These are phyloP conservation scores for Tragelaphus oryx DNA, from an alignment of 2,797 vertebrate genomes.

Conservation along the genomic window DNA sequence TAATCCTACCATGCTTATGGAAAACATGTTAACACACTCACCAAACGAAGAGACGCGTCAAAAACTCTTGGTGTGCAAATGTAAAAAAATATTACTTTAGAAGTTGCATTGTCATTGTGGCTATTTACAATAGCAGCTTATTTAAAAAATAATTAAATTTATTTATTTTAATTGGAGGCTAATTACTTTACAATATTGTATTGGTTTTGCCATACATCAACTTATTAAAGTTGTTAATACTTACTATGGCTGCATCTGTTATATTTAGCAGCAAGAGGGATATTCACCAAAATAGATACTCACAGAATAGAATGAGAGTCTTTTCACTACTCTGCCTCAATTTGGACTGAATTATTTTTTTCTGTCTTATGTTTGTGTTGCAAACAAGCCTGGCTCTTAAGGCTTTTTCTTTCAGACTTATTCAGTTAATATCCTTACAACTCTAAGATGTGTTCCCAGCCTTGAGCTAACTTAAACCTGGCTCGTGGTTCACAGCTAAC, in stretches of 20 bases:
- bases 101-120: not conserved
- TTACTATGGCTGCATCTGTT: not conserved
- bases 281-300: not conserved
- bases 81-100: not conserved
- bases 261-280: not conserved
- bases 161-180: no score
- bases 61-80: not conserved
- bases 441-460: not conserved
- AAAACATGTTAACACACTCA: not conserved
- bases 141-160: no score
- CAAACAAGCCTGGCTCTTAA: not conserved
- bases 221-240: not conserved
- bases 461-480: not conserved
- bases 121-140: not conserved
- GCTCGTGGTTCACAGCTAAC: not conserved
- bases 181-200: no score
- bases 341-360: slow-evolving; percentile 15
- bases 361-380: not conserved
- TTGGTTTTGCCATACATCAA: no score
- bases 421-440: not conserved
- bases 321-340: not conserved
- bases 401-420: not conserved
- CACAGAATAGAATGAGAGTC: not conserved
- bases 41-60: not conserved
- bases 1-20: not conserved